Base-by-base conservation (phyloP, 2,797 vertebrate species). In the Arnoldichthys spilopterus region DNA sequence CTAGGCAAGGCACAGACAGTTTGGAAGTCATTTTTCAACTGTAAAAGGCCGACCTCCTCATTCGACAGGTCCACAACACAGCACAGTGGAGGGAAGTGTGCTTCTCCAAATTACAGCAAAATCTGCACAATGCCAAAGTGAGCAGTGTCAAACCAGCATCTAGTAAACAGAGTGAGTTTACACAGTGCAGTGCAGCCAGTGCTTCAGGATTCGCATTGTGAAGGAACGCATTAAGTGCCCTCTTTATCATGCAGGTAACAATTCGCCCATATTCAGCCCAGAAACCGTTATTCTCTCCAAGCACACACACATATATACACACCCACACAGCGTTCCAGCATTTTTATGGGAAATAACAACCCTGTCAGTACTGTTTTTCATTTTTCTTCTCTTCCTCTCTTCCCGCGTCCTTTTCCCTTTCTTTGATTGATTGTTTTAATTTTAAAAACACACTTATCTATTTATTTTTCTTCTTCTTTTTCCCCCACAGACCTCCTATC, bases 401-500 rank as follows among this genome's bases (percentile, higher is more conserved):
- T 40, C 28, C 75, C 49, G 66, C 30, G 43, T 62, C 11, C 59
- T 70, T 40, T 72, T 32, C 64, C 30, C 67, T 83, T 72, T 82
- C 69, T 89, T 88, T 92, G 91, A 91, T 89, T 92, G 90, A 91
- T 92, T 90, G 89, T 89, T 92, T 92, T 91, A 89, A 92, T 92
- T 91, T 88, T 82, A 87, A 89, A 91, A 89, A 74, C 75, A 7
- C 43, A 77, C 83, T 87, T 88, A 91, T 88, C 87, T 90, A 87
- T 90, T 89, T 88, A 81, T 88, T 89, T 71, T 79, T 88, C 87
- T 86, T 89, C 90, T 87, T 88, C 86, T 87, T 89, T 3, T 34
- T 28, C 2, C 83, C 61, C 78, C 82, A 82, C 87, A 84, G 74
- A 81, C 82, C 83, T 87, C 82, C 85, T 88, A 88, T 91, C 84